Percentiles rank a stretch among this genome's conserved stretches.
These are phyloP conservation scores for Neodon shergylaensis DNA, from an alignment of 2,113 vertebrate species.

Conservation along the genomic window DNA sequence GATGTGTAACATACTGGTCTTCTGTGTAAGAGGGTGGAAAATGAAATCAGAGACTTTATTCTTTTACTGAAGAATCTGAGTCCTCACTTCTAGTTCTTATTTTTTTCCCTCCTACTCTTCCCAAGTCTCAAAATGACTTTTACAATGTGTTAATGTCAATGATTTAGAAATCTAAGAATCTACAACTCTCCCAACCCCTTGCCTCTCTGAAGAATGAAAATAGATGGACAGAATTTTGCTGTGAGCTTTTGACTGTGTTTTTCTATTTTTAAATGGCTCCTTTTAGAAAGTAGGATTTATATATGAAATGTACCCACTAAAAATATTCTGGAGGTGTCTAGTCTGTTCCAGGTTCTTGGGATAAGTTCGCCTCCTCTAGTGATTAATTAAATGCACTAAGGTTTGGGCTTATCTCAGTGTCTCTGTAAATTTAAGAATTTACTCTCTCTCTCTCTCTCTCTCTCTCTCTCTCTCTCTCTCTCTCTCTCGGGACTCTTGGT, in stretches of 20 bases:
- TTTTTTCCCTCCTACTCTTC: neutral
- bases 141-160: constrained; percentile 2
- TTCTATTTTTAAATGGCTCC: constrained; percentile 2
- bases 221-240: constrained; percentile 46
- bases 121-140: constrained; percentile 41
- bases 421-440: constrained; percentile 68
- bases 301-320: constrained; percentile 33
- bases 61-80: constrained; percentile 8
- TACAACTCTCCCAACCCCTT: neutral
- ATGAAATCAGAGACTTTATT: neutral
- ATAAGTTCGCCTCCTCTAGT: neutral
- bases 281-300: constrained; percentile 8
- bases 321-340: neutral
- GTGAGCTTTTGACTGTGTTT: neutral
- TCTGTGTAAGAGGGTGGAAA: constrained; percentile 4
- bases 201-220: constrained; percentile 39
- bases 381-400: constrained; percentile 60
- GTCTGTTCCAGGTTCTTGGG: neutral
- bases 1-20: neutral
- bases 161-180: neutral
- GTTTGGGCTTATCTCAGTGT: constrained; percentile 62
- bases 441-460: constrained; percentile 25
- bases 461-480: no score
- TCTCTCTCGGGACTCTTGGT: constrained; percentile 47
- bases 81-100: neutral